Base-by-base conservation (phyloP, 2,888 invertebrate species). In the Hydriomena furcata region DNA sequence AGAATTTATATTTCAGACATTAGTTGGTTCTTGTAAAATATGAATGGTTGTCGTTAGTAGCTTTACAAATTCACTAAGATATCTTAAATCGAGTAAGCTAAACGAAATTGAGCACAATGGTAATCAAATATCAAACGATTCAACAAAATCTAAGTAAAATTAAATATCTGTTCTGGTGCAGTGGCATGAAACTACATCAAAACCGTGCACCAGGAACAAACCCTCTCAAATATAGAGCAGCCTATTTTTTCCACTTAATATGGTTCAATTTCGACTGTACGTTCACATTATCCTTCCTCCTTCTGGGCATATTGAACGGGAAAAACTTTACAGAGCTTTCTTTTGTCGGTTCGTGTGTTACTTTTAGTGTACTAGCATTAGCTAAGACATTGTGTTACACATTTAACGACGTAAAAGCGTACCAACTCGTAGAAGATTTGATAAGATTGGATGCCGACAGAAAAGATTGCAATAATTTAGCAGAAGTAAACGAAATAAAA, bases 321-420 rank as follows among this genome's bases (percentile, higher is more conserved):
- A 49, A 24, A 20, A 52, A 49, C 35, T 55, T 60, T 28, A 53
- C 45, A n/a, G 53, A 53, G 7, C 43, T 60, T 7, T 55, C 60
- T 1, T 54, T 43, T 34, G 23, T 60, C 2, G 55, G 52, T 2
- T 55, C 60, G 5, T 55, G 60, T 28, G 6, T 45, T 0, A 47
- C 38, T 23, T 44, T 34, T 23, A 24, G 38, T 7, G 2, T 34
- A 1, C 38, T 43, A 2, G 49, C 38, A 21, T 38, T 7, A 1
- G n/a, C 38, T n/a, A 50, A 44, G 17, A 5, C 49, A 12, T 7
- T 50, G 1, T 23, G 0, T 11, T 50, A 44, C 34, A 50, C 43
- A n/a, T 7, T 44, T n/a, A n/a, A 50, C 8, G 49, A 49, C 8
- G 12, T 1, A 12, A 32, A 43, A 27, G 37, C 32, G 1, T 27